These are phyloP conservation scores for Drosophila emarginata DNA, from an alignment of 2,888 invertebrate genomes.

Conservation along the genomic window DNA sequence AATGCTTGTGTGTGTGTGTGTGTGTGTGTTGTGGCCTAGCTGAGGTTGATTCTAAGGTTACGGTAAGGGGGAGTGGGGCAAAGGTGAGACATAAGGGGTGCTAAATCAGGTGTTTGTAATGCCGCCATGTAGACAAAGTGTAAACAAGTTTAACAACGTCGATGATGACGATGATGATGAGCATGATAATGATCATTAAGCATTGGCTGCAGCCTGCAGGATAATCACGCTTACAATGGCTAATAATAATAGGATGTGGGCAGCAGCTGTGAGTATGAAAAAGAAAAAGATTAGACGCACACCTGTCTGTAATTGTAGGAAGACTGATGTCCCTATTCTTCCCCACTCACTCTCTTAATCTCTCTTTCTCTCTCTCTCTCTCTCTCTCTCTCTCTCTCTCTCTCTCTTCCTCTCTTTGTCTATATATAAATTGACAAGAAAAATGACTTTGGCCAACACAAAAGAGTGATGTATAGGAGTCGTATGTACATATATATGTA, in stretches of 20 bases:
- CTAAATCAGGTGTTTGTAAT: slow-evolving; percentile 44
- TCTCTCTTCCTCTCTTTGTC: neutral
- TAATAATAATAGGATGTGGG: slow-evolving; percentile 35
- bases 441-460: slow-evolving; percentile 49
- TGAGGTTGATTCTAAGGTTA: neutral
- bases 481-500: too few relatives aligned
- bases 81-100: slow-evolving; percentile 3
- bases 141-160: slow-evolving; percentile 65
- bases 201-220: slow-evolving; percentile 13
- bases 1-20: neutral
- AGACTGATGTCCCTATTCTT: neutral
- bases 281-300: slow-evolving; percentile 6
- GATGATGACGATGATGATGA: slow-evolving; percentile 16
- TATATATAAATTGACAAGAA: slow-evolving; percentile 47
- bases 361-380: neutral
- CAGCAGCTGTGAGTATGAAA: neutral
- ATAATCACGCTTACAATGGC: slow-evolving; percentile 41
- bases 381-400: neutral
- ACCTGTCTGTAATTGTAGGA: slow-evolving; percentile 4
- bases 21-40: neutral
- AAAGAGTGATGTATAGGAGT: slow-evolving; percentile 51
- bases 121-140: slow-evolving; percentile 66
- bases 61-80: too few relatives aligned
- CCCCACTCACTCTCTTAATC: too few relatives aligned
- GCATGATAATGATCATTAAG: slow-evolving; percentile 9